A percentile compares a stretch with the other conserved stretches of the same genome.
These are phyloP conservation scores for Dendrophyllia cribrosa DNA, from an alignment of 64 coral and sea anemone species.

Conservation along the genomic window DNA sequence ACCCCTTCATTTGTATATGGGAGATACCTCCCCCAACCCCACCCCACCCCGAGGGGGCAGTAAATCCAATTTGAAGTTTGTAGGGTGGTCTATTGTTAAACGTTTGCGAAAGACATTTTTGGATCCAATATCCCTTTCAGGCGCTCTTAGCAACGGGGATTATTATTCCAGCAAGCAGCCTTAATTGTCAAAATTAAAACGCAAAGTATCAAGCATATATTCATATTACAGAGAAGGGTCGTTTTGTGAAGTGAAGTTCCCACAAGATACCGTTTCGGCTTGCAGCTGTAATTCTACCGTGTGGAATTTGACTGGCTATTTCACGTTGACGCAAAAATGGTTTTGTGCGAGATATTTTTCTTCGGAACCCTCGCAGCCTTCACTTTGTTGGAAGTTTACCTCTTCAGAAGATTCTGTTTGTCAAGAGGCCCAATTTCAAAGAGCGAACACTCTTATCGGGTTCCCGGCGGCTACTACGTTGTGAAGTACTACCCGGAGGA, in stretches of 20 bases:
- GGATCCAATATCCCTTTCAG: neutral
- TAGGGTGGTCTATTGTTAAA: neutral
- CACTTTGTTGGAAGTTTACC: neutral
- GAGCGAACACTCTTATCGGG: conserved; percentile 8
- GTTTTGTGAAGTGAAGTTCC: too few species aligned
- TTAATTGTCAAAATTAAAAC: neutral
- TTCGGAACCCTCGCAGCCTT: conserved; percentile 27
- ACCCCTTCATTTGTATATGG: too few species aligned
- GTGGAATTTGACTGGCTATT: too few species aligned
- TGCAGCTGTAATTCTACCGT: too few species aligned
- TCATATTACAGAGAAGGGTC: too few species aligned
- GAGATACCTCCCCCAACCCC: too few species aligned
- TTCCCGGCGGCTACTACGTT: conserved; percentile 32
- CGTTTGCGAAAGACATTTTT: neutral
- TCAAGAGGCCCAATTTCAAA: neutral
- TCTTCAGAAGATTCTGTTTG: conserved; percentile 23
- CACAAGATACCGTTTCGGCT: too few species aligned
- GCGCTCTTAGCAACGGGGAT: neutral
- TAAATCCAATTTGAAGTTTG: too few species aligned
- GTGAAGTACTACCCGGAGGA: conserved; percentile 19
- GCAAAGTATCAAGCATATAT: too few species aligned
- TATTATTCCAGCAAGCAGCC: neutral
- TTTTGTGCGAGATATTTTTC: conserved; percentile 42
- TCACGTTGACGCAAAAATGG: neutral
- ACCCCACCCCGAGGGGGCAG: too few species aligned